phyloP scores from a whole-genome alignment of 2,797 vertebrate species.

The Takifugu rubripes region DNA sequence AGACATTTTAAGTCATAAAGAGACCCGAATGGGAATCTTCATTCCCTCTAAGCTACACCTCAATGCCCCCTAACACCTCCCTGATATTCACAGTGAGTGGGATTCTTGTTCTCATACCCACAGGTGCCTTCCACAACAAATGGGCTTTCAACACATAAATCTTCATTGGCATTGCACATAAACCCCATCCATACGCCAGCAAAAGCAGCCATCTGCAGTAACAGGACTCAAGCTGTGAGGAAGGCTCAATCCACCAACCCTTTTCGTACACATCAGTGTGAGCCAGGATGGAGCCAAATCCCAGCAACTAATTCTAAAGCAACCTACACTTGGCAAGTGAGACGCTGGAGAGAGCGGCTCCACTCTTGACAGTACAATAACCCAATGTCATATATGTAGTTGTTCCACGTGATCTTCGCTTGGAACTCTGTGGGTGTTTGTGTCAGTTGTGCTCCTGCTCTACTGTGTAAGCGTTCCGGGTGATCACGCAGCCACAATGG shows the following conservation, averaged over 20 bases:
- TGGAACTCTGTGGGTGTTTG: slow-evolving; percentile 48
- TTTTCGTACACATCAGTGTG: slow-evolving; percentile 59
- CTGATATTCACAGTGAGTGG: slow-evolving; percentile 53
- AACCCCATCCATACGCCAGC: slow-evolving; percentile 55
- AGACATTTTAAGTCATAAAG: slow-evolving; percentile 56
- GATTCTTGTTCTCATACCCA: slow-evolving; percentile 59
- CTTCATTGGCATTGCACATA: slow-evolving; percentile 72
- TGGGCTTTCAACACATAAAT: slow-evolving; percentile 75
- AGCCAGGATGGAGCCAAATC: slow-evolving; percentile 60
- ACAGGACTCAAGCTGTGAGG: slow-evolving; percentile 70
- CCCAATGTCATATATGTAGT: slow-evolving; percentile 38
- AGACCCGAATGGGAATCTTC: slow-evolving; percentile 46
- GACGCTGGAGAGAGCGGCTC: slow-evolving; percentile 55
- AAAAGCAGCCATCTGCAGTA: slow-evolving; percentile 76
- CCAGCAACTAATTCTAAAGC: slow-evolving; percentile 58
- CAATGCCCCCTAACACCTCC: slow-evolving; percentile 48
- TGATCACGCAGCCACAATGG: neutral
- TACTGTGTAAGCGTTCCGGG: neutral
- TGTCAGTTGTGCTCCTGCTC: slow-evolving; percentile 5
- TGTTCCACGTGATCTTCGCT: slow-evolving; percentile 51
- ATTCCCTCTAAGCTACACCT: slow-evolving; percentile 58
- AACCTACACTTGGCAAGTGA: slow-evolving; percentile 76
- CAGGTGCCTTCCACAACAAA: slow-evolving; percentile 66
- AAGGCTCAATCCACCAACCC: slow-evolving; percentile 61
- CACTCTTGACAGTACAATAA: slow-evolving; percentile 42